Evolutionary conservation across 2,113 vertebrate genomes (phyloP).

Genomic region (Phrynocephalus versicolor): DNA sequence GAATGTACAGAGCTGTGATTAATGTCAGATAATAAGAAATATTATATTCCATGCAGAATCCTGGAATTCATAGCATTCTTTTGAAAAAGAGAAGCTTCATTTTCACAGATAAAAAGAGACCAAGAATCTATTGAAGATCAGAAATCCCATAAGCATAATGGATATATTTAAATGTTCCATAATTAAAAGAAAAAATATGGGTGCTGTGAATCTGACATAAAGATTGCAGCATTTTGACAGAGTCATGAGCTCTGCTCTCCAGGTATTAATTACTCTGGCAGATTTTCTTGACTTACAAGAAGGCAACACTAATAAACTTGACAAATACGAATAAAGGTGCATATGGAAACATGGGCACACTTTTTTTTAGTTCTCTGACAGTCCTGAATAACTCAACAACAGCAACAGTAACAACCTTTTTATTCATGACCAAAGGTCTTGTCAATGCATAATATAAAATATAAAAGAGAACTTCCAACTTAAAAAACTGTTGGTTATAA

Average conservation of each 20-base stretch:
- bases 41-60: conserved; percentile 1
- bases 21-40: not conserved
- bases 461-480: too few species aligned
- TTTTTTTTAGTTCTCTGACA: conserved; percentile 4
- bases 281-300: conserved; percentile 27
- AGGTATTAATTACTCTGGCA: not conserved
- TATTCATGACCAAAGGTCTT: too few species aligned
- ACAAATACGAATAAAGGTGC: not conserved
- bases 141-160: not conserved
- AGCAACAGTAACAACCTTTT: too few species aligned
- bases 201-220: not conserved
- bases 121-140: not conserved
- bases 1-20: not conserved
- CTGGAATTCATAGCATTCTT: not conserved
- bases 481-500: too few species aligned
- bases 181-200: not conserved
- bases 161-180: conserved; percentile 1
- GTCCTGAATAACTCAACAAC: conserved; percentile 36
- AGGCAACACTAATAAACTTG: not conserved
- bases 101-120: not conserved
- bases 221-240: not conserved
- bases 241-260: not conserved
- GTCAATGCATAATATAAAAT: too few species aligned
- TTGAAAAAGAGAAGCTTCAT: not conserved
- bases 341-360: conserved; percentile 12